Evolutionary conservation across 2,888 invertebrate genomes (phyloP).

Genomic region (Ptychoptera albimana): DNA sequence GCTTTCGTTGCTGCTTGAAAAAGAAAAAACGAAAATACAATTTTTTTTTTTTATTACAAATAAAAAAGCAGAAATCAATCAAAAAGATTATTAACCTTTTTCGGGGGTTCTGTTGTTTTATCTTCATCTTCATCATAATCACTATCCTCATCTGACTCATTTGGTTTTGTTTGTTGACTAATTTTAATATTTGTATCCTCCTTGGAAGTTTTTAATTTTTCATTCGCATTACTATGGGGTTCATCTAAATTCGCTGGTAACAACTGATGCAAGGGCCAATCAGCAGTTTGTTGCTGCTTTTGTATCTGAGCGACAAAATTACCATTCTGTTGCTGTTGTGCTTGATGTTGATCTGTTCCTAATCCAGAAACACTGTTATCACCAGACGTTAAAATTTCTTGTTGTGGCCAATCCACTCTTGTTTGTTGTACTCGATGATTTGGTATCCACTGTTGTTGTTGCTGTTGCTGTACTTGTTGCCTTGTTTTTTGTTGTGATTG

Average conservation of each 20-base stretch:
- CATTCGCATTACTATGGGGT: not conserved
- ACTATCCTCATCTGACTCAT: conserved; percentile 16
- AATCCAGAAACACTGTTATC: not conserved
- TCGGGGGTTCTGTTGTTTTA: conserved; percentile 23
- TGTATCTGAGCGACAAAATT: not conserved
- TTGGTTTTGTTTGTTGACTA: conserved; percentile 3
- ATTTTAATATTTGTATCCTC: conserved; percentile 11
- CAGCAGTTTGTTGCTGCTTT: not conserved
- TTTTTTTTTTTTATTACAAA: not conserved
- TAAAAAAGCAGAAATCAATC: not conserved
- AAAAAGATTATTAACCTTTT: conserved; percentile 15
- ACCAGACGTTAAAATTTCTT: not conserved
- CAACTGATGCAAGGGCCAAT: conserved; percentile 6
- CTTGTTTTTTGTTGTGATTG: conserved; percentile 4
- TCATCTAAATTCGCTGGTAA: conserved; percentile 7
- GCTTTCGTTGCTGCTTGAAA: conserved; percentile 19
- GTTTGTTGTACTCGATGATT: not conserved
- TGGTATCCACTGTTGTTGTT: conserved; percentile 1
- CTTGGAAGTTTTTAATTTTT: conserved; percentile 3
- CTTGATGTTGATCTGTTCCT: not conserved
- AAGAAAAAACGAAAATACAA: conserved; percentile 1
- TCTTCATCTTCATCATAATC: conserved; percentile 16
- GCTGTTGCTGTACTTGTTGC: not conserved
- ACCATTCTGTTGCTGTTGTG: conserved; percentile 2
- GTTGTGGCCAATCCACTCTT: conserved; percentile 3